phyloP scores from a whole-genome alignment of 2,113 vertebrate species.

The Pseudorasbora parva region DNA sequence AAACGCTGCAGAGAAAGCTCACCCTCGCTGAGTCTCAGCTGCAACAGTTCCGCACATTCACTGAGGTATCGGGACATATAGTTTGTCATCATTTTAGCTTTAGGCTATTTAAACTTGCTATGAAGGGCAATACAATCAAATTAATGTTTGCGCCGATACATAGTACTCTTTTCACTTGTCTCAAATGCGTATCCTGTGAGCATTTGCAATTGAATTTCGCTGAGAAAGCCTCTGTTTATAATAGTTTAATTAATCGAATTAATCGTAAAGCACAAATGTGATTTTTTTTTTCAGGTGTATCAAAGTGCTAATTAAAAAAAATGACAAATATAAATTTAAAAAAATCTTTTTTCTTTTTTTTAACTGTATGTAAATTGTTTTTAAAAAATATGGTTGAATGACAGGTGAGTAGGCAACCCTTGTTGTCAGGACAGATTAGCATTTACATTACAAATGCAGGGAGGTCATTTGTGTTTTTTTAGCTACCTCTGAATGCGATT shows the following conservation, averaged over 20 bases:
- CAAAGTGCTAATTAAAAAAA: too few relatives aligned
- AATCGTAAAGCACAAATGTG: background rate
- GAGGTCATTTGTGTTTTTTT: background rate
- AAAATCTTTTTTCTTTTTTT: too few relatives aligned
- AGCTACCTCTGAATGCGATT: background rate
- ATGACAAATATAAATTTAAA: too few relatives aligned
- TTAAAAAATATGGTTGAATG: background rate
- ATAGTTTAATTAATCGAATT: background rate
- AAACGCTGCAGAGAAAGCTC: constrained; percentile 80
- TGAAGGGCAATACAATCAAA: background rate
- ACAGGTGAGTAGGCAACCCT: background rate
- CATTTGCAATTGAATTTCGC: background rate
- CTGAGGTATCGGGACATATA: constrained; percentile 75
- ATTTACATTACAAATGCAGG: background rate
- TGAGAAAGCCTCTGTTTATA: background rate
- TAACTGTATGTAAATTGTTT: background rate
- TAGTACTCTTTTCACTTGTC: background rate
- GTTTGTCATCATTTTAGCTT: background rate
- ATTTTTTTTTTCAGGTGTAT: too few relatives aligned
- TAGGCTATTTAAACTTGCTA: background rate
- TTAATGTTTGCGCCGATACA: background rate
- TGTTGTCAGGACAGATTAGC: background rate
- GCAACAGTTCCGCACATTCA: constrained; percentile 83
- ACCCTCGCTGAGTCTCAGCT: constrained; percentile 75
- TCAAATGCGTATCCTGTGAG: background rate